These are phyloP conservation scores for Arremon aurantiirostris DNA, from an alignment of 2,797 vertebrate genomes.

Conservation along the genomic window DNA sequence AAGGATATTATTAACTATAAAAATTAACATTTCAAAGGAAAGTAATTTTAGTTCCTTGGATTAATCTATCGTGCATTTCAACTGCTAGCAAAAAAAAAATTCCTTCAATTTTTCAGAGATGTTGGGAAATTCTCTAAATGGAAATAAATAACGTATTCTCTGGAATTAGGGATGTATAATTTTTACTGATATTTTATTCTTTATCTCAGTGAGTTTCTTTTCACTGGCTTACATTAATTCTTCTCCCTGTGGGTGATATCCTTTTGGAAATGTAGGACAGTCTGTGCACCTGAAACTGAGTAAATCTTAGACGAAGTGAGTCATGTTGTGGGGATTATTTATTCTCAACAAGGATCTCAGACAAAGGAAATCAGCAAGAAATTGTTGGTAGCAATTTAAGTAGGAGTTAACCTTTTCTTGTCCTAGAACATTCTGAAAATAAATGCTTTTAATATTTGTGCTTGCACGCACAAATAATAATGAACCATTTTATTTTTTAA, in stretches of 20 bases:
- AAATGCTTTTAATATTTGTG: background rate
- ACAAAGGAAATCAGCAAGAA: background rate
- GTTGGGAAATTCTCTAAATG: background rate
- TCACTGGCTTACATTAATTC: background rate
- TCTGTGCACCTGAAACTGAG: background rate
- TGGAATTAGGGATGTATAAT: background rate
- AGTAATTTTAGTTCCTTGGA: background rate
- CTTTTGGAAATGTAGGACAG: background rate
- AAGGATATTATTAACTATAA: background rate
- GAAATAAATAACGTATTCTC: background rate
- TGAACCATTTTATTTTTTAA: background rate
- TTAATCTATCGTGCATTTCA: background rate
- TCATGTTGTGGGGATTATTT: background rate
- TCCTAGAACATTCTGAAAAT: background rate
- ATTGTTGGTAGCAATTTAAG: background rate
- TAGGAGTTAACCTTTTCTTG: background rate
- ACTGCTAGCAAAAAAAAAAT: background rate
- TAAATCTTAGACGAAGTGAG: background rate
- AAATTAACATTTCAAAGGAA: background rate
- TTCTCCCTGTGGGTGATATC: background rate
- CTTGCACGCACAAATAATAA: background rate
- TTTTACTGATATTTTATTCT: background rate
- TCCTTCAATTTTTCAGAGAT: background rate
- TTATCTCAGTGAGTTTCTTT: background rate
- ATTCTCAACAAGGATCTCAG: background rate